Evolutionary conservation across 2,113 vertebrate species (phyloP).

Genomic region (Amphiprion ocellaris): DNA sequence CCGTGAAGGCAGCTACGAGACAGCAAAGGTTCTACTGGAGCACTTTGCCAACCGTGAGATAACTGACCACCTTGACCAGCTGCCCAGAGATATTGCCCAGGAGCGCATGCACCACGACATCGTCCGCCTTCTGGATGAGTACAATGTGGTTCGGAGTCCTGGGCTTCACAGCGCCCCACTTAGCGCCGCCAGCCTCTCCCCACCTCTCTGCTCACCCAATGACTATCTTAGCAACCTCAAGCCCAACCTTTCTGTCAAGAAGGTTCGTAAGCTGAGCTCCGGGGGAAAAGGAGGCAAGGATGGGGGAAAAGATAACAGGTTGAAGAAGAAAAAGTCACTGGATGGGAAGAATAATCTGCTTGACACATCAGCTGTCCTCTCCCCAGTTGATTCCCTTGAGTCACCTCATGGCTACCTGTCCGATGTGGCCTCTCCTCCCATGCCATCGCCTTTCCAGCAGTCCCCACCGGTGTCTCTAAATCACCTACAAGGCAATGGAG

Average conservation of each 20-base stretch:
- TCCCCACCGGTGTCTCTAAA: constrained; percentile 92
- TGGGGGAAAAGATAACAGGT: constrained; percentile 88
- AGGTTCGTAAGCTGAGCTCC: constrained; percentile 91
- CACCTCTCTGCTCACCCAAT: constrained; percentile 93
- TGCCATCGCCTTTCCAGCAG: constrained; percentile 94
- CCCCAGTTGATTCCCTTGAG: constrained; percentile 94
- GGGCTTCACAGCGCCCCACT: constrained; percentile 86
- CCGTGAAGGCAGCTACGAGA: constrained; percentile 96
- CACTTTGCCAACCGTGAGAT: constrained; percentile 98
- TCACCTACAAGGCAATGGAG: constrained; percentile 91
- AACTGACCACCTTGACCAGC: constrained; percentile 97
- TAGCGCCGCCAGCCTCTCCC: constrained; percentile 88
- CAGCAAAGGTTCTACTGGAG: constrained; percentile 94
- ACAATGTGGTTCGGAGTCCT: constrained; percentile 94
- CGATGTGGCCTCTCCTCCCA: constrained; percentile 92
- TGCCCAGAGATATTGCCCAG: constrained; percentile 95
- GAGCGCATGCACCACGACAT: constrained; percentile 99
- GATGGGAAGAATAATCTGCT: constrained; percentile 92
- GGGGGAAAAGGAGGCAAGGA: constrained; percentile 90
- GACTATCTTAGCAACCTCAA: constrained; percentile 94
- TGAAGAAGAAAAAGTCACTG: constrained; percentile 91
- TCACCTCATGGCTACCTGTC: constrained; percentile 95
- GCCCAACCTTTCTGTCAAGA: constrained; percentile 85
- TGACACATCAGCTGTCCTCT: constrained; percentile 90
- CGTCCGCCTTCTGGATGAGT: constrained; percentile 94